Evolutionary conservation across 1,140 invertebrate genomes (phyloP).

Genomic region (Caenorhabditis remanei): DNA sequence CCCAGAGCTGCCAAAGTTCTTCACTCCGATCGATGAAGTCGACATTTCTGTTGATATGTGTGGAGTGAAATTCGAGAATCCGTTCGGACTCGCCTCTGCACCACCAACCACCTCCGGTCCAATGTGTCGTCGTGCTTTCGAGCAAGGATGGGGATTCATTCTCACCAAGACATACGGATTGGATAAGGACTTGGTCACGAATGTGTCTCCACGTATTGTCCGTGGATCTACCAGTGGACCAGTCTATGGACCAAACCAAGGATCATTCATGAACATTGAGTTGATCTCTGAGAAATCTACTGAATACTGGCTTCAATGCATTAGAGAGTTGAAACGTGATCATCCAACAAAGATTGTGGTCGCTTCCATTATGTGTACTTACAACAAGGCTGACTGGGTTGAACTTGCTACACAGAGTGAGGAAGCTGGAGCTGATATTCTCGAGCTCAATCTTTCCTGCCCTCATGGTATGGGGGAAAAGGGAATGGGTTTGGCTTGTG

Average conservation of each 20-base stretch:
- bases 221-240: conserved; percentile 92
- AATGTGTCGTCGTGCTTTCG: conserved; percentile 90
- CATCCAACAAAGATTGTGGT: conserved; percentile 93
- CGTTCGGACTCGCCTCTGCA: conserved; percentile 95
- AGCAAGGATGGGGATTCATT: conserved; percentile 95
- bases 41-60: conserved; percentile 92
- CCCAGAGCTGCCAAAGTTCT: conserved; percentile 89
- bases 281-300: conserved; percentile 95
- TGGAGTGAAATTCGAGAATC: conserved; percentile 93
- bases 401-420: conserved; percentile 85
- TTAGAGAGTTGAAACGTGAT: conserved; percentile 90
- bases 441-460: conserved; percentile 96
- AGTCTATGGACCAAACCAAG: conserved; percentile 91
- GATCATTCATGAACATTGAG: conserved; percentile 96
- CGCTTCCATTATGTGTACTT: conserved; percentile 95
- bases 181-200: conserved; percentile 95
- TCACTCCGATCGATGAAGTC: conserved; percentile 90
- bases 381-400: conserved; percentile 88
- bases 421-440: conserved; percentile 88
- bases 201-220: conserved; percentile 95
- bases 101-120: conserved; percentile 92
- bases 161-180: conserved; percentile 95
- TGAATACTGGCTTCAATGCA: conserved; percentile 91
- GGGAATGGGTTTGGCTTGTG: conserved; percentile 94
- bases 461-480: conserved; percentile 98